A percentile compares a stretch with the other conserved stretches of the same genome.
Evolutionary conservation across 2,113 vertebrate genomes (phyloP).

Genomic region (Ariopsis seemanni): DNA sequence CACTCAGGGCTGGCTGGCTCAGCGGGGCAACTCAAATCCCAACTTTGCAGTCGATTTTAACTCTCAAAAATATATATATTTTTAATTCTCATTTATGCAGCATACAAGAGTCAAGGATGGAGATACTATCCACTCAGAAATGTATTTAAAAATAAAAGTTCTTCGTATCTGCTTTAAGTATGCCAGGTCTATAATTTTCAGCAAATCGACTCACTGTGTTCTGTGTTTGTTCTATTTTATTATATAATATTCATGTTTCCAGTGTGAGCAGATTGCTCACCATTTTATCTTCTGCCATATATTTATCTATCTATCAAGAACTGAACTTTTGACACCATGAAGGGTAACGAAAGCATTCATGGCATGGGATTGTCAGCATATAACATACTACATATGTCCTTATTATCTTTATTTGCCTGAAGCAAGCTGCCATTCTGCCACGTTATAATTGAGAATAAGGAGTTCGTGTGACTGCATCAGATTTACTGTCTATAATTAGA

Average conservation of each 20-base stretch:
- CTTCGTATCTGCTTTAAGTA: no score
- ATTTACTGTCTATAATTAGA: background rate
- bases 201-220: background rate
- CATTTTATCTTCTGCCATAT: background rate
- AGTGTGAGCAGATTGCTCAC: background rate
- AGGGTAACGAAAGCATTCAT: background rate
- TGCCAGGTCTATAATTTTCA: background rate
- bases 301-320: slow-evolving; percentile 1
- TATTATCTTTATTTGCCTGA: slow-evolving; percentile 5
- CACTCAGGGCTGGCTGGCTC: no score
- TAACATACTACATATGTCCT: background rate
- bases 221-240: background rate
- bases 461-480: background rate
- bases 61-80: no score
- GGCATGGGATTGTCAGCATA: background rate
- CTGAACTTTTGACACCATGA: no score
- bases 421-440: background rate
- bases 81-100: no score
- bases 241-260: background rate
- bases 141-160: no score
- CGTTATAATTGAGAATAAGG: background rate
- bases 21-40: no score
- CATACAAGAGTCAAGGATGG: no score
- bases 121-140: no score
- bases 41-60: no score